Evolutionary conservation across 53 echinoderm and acorn worm genomes (phyloP).

Genomic region (Crossaster papposus): DNA sequence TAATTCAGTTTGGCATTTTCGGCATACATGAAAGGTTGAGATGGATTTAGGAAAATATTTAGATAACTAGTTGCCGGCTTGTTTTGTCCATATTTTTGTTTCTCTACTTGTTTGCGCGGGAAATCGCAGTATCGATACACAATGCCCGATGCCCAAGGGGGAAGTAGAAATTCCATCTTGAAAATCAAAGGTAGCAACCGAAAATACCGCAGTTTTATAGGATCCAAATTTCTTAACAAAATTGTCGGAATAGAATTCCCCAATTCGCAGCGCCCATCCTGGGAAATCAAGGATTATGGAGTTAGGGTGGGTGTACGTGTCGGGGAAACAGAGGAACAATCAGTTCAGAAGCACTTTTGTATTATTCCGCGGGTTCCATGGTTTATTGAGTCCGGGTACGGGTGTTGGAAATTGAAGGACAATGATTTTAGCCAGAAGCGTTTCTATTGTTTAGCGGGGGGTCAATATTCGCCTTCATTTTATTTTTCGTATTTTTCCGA

Average conservation of each 20-base stretch:
- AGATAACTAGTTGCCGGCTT: not conserved
- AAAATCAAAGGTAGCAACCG: too few species aligned
- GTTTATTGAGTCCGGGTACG: too few species aligned
- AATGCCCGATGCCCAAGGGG: not conserved
- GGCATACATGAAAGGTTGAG: not conserved
- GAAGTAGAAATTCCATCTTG: not conserved
- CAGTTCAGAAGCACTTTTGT: too few species aligned
- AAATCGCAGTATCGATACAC: not conserved
- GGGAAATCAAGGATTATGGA: not conserved
- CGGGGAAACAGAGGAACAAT: too few species aligned
- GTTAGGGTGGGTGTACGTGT: too few species aligned
- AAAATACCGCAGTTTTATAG: not conserved
- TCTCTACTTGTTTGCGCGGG: not conserved
- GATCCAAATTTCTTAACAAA: not conserved
- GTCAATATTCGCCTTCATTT: too few species aligned
- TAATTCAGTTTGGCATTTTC: not conserved
- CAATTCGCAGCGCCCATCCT: not conserved
- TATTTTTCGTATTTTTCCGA: too few species aligned
- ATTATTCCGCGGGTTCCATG: too few species aligned
- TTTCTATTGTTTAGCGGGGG: too few species aligned
- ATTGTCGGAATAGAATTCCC: not conserved
- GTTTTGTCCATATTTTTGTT: not conserved
- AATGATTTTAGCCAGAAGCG: too few species aligned
- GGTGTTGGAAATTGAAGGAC: too few species aligned
- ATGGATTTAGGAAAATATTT: not conserved